These are phyloP conservation scores for Myopa tessellatipennis DNA, from an alignment of 2,888 invertebrate species.

Conservation along the genomic window DNA sequence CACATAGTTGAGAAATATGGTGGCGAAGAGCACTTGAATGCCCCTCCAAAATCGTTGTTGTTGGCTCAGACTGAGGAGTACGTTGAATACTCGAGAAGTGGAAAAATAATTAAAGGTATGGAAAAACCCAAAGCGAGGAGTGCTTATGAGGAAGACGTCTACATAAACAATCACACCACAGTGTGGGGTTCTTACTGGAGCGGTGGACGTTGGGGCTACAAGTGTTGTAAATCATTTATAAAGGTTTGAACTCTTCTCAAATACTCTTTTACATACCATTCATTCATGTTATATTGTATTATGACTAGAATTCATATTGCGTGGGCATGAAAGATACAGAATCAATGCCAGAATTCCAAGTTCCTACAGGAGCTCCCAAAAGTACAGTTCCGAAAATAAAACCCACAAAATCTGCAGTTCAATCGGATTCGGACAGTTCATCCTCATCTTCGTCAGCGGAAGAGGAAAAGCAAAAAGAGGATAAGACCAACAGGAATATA, in stretches of 20 bases:
- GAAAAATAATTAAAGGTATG: slow-evolving; percentile 86
- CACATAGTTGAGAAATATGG: slow-evolving; percentile 94
- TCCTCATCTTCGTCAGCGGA: slow-evolving; percentile 66
- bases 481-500: background rate
- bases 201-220: slow-evolving; percentile 94
- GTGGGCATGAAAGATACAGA: slow-evolving; percentile 58
- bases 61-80: slow-evolving; percentile 96
- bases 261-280: slow-evolving; percentile 26
- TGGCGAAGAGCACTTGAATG: slow-evolving; percentile 90
- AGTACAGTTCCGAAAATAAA: slow-evolving; percentile 40
- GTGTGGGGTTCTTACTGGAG: slow-evolving; percentile 98
- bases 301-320: slow-evolving; percentile 61
- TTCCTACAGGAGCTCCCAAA: slow-evolving; percentile 8
- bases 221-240: slow-evolving; percentile 93
- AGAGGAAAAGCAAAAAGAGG: slow-evolving; percentile 64
- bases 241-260: slow-evolving; percentile 48
- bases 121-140: slow-evolving; percentile 88
- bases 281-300: background rate
- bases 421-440: background rate
- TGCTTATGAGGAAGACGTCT: slow-evolving; percentile 94
- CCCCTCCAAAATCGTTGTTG: slow-evolving; percentile 84
- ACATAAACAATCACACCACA: slow-evolving; percentile 91
- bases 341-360: slow-evolving; percentile 41
- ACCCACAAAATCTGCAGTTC: slow-evolving; percentile 21
- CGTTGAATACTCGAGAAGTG: slow-evolving; percentile 93